Evolutionary conservation across 2,888 invertebrate genomes (phyloP).

Genomic region (Steinernema carpocapsae): DNA sequence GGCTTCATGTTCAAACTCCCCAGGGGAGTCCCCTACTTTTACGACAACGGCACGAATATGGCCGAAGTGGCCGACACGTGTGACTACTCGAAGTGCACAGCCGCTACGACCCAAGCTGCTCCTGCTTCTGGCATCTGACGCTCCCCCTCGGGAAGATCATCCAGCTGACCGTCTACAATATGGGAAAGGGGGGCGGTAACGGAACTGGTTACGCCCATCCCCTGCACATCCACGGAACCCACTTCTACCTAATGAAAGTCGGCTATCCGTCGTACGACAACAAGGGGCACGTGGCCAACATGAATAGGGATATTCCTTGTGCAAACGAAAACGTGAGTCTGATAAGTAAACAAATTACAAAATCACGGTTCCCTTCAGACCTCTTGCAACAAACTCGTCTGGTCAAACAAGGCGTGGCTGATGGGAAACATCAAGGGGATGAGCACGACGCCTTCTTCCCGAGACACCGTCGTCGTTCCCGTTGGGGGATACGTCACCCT

Average conservation of each 20-base stretch:
- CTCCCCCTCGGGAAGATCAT: slow-evolving; percentile 56
- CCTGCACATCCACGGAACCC: slow-evolving; percentile 55
- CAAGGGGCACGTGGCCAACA: slow-evolving; percentile 46
- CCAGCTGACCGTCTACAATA: slow-evolving; percentile 62
- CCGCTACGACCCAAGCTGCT: slow-evolving; percentile 47
- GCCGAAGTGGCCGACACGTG: slow-evolving; percentile 36
- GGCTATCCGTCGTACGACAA: slow-evolving; percentile 54
- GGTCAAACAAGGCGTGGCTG: slow-evolving; percentile 46
- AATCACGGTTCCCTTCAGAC: slow-evolving; percentile 40
- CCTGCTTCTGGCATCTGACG: slow-evolving; percentile 58
- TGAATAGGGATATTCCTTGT: slow-evolving; percentile 49
- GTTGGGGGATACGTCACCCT: slow-evolving; percentile 69
- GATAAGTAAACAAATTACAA: not conserved
- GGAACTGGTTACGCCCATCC: slow-evolving; percentile 56
- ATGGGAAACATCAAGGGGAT: slow-evolving; percentile 56
- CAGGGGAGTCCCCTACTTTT: slow-evolving; percentile 62
- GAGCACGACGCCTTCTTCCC: slow-evolving; percentile 57
- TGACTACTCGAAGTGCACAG: slow-evolving; percentile 39
- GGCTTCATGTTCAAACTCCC: slow-evolving; percentile 51
- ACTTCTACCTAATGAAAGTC: slow-evolving; percentile 42
- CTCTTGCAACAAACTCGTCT: slow-evolving; percentile 20
- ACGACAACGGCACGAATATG: slow-evolving; percentile 49
- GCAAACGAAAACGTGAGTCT: slow-evolving; percentile 30
- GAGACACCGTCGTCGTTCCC: slow-evolving; percentile 69
- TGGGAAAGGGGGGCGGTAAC: slow-evolving; percentile 60